Percentiles rank a stretch among this genome's conserved stretches.
Evolutionary conservation across 2,113 vertebrate genomes (phyloP).

Genomic region (Acanthochromis polyacanthus): DNA sequence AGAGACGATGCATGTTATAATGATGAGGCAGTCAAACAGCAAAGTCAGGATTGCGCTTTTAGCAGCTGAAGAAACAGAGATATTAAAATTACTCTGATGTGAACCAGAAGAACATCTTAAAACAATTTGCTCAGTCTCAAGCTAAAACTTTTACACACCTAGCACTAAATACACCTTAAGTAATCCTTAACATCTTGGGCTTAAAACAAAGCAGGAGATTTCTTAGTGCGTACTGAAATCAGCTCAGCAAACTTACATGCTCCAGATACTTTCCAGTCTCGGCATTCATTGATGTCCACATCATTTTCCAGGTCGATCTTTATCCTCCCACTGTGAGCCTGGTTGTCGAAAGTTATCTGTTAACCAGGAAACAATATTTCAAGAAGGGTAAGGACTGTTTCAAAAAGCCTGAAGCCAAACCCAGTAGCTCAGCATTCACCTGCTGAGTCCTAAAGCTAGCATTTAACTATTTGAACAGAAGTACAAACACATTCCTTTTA

Average conservation of each 20-base stretch:
- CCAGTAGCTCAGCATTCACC: neutral
- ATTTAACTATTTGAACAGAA: slow-evolving; percentile 9
- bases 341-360: slow-evolving; percentile 94
- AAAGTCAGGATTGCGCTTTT: slow-evolving; percentile 91
- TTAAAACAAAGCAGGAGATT: neutral
- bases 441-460: neutral
- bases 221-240: neutral
- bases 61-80: slow-evolving; percentile 82
- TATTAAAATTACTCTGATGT: slow-evolving; percentile 3
- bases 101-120: neutral
- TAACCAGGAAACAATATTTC: neutral
- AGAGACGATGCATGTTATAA: slow-evolving; percentile 89
- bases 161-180: too few species aligned
- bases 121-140: neutral
- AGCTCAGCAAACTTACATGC: slow-evolving; percentile 87
- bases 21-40: slow-evolving; percentile 92
- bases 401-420: neutral
- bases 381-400: neutral
- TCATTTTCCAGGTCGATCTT: slow-evolving; percentile 91
- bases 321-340: slow-evolving; percentile 94
- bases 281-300: slow-evolving; percentile 93
- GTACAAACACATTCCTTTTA: too few species aligned
- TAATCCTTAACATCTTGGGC: too few species aligned
- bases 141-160: neutral
- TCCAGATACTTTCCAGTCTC: slow-evolving; percentile 92